phyloP scores from a whole-genome alignment of 2,888 invertebrate species.

The Deilephila porcellus region DNA sequence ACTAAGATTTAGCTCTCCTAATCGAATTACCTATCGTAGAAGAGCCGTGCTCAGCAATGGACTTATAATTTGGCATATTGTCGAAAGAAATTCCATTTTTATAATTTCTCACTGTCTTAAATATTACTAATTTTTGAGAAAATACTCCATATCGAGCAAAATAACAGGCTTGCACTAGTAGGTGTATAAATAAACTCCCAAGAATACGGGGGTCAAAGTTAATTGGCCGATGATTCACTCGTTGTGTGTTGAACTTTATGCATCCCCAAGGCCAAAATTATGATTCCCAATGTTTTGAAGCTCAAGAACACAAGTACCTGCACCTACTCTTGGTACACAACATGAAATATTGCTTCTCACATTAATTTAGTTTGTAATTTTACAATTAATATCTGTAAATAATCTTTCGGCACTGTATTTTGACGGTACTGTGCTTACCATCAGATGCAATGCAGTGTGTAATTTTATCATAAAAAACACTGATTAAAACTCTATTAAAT shows the following conservation, averaged over 20 bases:
- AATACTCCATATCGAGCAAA: background rate
- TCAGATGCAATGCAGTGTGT: no score
- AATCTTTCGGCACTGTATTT: no score
- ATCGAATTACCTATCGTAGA: background rate
- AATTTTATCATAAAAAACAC: no score
- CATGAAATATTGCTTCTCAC: background rate
- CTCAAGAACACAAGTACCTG: background rate
- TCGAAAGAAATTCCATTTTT: no score
- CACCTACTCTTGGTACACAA: background rate
- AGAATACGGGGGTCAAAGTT: conserved; percentile 24
- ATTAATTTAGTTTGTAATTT: no score
- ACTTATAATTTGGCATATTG: background rate
- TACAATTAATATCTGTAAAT: no score
- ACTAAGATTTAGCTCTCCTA: background rate
- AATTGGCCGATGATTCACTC: conserved; percentile 10
- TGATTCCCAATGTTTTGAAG: conserved; percentile 15
- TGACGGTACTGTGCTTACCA: no score
- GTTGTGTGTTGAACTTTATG: conserved; percentile 26
- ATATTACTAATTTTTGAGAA: background rate
- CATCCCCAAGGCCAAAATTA: conserved; percentile 22
- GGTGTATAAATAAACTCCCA: conserved; percentile 14
- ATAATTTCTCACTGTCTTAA: no score
- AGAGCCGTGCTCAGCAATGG: background rate
- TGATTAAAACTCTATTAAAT: no score
- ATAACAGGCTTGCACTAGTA: background rate